Percentiles rank a stretch among this genome's conserved stretches.
These are phyloP conservation scores for Aplocera efformata DNA, from an alignment of 2,888 invertebrate genomes.

Conservation along the genomic window DNA sequence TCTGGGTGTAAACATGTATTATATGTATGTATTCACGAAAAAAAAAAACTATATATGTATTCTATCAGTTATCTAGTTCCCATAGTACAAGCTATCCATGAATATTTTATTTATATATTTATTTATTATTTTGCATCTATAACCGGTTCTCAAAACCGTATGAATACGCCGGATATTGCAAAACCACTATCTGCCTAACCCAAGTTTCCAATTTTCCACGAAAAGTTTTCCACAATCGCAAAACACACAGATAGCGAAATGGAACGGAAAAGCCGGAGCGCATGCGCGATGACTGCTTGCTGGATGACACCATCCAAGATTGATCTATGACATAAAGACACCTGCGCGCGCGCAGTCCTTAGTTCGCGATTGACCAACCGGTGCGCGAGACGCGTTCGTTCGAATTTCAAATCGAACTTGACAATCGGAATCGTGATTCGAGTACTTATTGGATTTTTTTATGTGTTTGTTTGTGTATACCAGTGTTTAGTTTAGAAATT, in stretches of 20 bases:
- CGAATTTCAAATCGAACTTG: constrained; percentile 11
- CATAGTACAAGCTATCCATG: too few relatives aligned
- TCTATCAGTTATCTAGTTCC: too few relatives aligned
- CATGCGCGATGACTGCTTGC: constrained; percentile 15
- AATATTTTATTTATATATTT: too few relatives aligned
- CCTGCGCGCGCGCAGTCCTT: constrained; percentile 47
- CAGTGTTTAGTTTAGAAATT: constrained; percentile 3
- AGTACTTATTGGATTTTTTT: constrained; percentile 15
- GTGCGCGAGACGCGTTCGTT: constrained; percentile 26
- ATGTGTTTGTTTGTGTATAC: constrained; percentile 5
- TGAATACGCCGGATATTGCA: constrained; percentile 16
- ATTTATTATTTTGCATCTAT: too few relatives aligned
- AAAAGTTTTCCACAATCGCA: constrained; percentile 19
- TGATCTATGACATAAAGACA: constrained; percentile 51
- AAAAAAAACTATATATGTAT: too few relatives aligned
- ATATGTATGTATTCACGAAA: too few relatives aligned
- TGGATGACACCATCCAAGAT: constrained; percentile 53
- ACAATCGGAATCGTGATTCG: too few relatives aligned
- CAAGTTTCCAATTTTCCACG: constrained; percentile 22
- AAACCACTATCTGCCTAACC: constrained; percentile 8
- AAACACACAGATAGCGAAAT: constrained; percentile 24
- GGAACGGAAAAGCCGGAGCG: constrained; percentile 21
- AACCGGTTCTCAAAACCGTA: not conserved
- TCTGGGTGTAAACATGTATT: too few relatives aligned
- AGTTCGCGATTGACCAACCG: constrained; percentile 32